phyloP scores from a whole-genome alignment of 2,888 invertebrate species.

The Chirona hameri region DNA sequence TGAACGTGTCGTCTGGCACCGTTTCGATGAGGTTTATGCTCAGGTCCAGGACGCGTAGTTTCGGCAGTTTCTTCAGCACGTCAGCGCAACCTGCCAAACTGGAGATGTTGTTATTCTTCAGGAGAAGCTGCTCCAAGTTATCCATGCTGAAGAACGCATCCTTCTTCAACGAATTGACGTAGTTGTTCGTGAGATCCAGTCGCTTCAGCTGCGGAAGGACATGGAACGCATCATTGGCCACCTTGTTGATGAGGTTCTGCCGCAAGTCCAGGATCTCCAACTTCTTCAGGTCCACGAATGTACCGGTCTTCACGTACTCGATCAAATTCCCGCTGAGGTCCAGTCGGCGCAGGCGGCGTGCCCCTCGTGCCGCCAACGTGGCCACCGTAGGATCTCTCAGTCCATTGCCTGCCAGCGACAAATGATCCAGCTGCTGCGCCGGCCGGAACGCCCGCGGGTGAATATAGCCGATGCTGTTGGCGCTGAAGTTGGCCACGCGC shows the following conservation, averaged over 20 bases:
- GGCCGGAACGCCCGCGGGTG: constrained; percentile 71
- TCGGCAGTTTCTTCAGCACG: constrained; percentile 34
- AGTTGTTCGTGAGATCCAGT: constrained; percentile 70
- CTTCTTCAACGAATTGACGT: constrained; percentile 59
- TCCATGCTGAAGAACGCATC: constrained; percentile 26
- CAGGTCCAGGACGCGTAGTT: constrained; percentile 38
- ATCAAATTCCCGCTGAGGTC: constrained; percentile 73
- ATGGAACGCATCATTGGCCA: constrained; percentile 69
- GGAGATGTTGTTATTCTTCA: constrained; percentile 38
- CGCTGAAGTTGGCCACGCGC: constrained; percentile 67
- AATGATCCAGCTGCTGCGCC: constrained; percentile 59
- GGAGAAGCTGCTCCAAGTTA: constrained; percentile 37
- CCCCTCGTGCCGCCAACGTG: constrained; percentile 37
- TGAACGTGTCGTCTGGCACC: constrained; percentile 35
- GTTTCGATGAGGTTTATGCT: constrained; percentile 39
- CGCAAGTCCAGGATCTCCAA: constrained; percentile 63
- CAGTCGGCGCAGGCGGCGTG: constrained; percentile 62
- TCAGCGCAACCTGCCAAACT: constrained; percentile 33
- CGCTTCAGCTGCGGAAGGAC: constrained; percentile 65
- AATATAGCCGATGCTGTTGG: constrained; percentile 70
- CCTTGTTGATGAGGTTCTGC: constrained; percentile 62
- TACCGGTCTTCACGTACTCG: constrained; percentile 42
- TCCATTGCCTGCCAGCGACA: constrained; percentile 65
- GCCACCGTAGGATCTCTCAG: constrained; percentile 52
- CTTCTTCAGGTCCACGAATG: constrained; percentile 38